A percentile compares a stretch with the other conserved stretches of the same genome.
These are phyloP conservation scores for Indicator maculatus DNA, from an alignment of 2,113 vertebrate genomes.

Conservation along the genomic window DNA sequence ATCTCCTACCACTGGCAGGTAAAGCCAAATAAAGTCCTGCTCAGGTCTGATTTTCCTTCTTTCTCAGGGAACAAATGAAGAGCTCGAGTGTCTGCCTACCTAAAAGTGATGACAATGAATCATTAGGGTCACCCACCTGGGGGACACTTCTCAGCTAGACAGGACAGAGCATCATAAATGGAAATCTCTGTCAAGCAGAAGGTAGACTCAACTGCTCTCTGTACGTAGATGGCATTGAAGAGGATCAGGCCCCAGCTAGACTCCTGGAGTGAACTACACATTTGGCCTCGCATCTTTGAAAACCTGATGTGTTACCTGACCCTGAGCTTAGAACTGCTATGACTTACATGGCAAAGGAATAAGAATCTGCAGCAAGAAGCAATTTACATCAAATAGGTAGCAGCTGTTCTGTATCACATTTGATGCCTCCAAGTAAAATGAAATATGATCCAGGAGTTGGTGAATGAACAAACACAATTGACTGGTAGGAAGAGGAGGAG, in stretches of 20 bases:
- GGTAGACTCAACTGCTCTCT: background rate
- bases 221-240: background rate
- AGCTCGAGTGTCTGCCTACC: background rate
- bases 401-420: constrained; percentile 24
- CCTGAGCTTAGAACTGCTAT: constrained; percentile 15
- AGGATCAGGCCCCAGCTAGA: background rate
- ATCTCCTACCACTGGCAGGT: background rate
- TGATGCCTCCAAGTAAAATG: constrained; percentile 46
- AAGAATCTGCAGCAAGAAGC: constrained; percentile 27
- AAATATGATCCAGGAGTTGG: constrained; percentile 55
- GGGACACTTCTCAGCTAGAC: background rate
- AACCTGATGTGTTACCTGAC: background rate
- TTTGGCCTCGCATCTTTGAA: background rate
- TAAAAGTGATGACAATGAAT: background rate
- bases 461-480: constrained; percentile 61
- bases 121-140: background rate
- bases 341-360: constrained; percentile 22
- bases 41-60: background rate
- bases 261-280: background rate
- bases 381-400: constrained; percentile 46
- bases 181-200: background rate
- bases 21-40: background rate
- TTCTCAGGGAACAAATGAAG: background rate
- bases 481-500: background rate
- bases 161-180: background rate